These are phyloP conservation scores for Salvelinus alpinus DNA, from an alignment of 2,113 vertebrate species.

Conservation along the genomic window DNA sequence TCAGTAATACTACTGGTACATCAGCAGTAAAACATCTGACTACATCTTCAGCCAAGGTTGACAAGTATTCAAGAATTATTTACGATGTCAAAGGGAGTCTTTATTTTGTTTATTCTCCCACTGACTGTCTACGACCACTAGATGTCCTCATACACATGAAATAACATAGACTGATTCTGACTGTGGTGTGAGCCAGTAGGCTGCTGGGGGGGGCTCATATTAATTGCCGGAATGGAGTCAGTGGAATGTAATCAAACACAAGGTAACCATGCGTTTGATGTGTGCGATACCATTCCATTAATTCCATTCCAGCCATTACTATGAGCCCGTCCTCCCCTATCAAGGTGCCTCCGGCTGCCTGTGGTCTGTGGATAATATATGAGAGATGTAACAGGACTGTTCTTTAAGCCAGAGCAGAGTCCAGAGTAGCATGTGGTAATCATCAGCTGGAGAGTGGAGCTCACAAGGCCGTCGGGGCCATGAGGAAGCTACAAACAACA, in stretches of 20 bases:
- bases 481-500: constrained; percentile 28
- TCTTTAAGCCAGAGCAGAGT: background rate
- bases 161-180: background rate
- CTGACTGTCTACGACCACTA: constrained; percentile 23
- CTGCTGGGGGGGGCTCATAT: too few species aligned
- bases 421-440: constrained; percentile 40
- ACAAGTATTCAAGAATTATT: background rate
- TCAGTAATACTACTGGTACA: too few species aligned
- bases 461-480: constrained; percentile 4
- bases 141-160: constrained; percentile 21
- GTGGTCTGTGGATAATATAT: background rate
- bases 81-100: background rate
- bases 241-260: too few species aligned
- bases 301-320: too few species aligned
- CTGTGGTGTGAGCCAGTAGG: background rate
- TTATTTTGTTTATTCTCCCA: background rate
- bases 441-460: constrained; percentile 36
- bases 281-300: too few species aligned
- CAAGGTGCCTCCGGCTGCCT: too few species aligned
- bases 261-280: too few species aligned
- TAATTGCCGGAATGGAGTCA: too few species aligned
- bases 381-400: background rate
- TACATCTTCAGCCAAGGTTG: background rate
- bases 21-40: background rate
- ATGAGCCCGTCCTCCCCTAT: too few species aligned